Base-by-base conservation (phyloP, 2,888 invertebrate genomes). In the Meandrusa payeni region DNA sequence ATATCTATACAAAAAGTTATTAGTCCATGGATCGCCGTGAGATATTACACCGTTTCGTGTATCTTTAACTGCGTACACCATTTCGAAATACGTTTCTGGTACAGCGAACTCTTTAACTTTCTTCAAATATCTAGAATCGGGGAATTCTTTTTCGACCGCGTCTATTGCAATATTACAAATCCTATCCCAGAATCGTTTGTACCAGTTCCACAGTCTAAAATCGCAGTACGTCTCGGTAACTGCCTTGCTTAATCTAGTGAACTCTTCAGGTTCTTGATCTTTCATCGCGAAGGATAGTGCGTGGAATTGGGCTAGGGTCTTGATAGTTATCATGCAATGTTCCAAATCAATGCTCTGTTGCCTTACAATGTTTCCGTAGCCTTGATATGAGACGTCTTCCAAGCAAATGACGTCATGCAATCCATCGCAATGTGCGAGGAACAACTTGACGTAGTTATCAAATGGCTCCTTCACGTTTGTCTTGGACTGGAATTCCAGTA, bases 1-100 rank as follows among this genome's bases (percentile, higher is more conserved):
- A 38, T 85, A 74, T 52, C 89, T 88, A 5, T 89, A 89, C 0
- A 94, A 64, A 54, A 94, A 94, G 62, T 94, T 94, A n/a, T 92
- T 93, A 0, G 91, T 89, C 94, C 94, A 94, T 26, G 90, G 90
- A 62, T 94, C 94, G 0, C 94, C 94, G 45, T 94, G 93, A 0
- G 89, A 90, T 20, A 94, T 89, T 0, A 91, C 91, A 0, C 89
- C 85, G 9, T 87, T 73, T 19, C 75, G 73, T n/a, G 62, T 58
- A 1, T 75, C 69, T 1, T 64, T 53, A 0, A 80, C 81, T 0
- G 89, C 82, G 5, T 72, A 65, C 1, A 82, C 68, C 70, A 89
- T 73, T 32, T 83, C 86, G 36, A 87, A 78, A 31, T 89, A 89
- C 0, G 88, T 67, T 15, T 89, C 87, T 0, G 89, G 89, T 0